A percentile compares a stretch with the other conserved stretches of the same genome.
These are phyloP conservation scores for Notarius quadriscutis DNA, from an alignment of 2,113 vertebrate genomes.

Conservation along the genomic window DNA sequence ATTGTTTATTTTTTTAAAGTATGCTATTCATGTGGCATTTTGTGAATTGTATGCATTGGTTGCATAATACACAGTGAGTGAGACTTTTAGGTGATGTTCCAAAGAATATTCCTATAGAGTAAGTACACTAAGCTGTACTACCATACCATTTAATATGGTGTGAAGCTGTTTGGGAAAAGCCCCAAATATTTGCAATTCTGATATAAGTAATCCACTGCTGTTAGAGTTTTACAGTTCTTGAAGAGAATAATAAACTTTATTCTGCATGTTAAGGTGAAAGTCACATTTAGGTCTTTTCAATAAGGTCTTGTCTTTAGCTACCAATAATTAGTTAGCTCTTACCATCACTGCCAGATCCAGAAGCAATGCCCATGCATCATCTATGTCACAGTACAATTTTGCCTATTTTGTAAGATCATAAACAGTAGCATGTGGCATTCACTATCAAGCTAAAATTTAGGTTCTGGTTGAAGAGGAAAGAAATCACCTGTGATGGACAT, in stretches of 20 bases:
- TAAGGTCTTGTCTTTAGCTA: neutral
- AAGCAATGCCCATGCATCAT: neutral
- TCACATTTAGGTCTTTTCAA: neutral
- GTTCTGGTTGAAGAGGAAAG: neutral
- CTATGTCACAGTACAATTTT: neutral
- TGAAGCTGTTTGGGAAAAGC: neutral
- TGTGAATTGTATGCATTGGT: neutral
- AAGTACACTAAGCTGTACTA: neutral
- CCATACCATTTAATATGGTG: neutral
- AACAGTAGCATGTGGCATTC: neutral
- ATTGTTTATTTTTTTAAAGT: neutral
- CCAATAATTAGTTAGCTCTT: neutral
- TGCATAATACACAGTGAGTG: neutral
- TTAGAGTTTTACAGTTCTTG: neutral
- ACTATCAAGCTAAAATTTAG: neutral
- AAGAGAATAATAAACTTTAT: neutral
- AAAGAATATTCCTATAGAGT: neutral
- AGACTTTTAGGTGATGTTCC: neutral
- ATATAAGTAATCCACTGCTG: neutral
- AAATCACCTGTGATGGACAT: neutral
- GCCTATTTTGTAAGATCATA: neutral
- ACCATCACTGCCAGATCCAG: neutral
- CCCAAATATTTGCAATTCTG: neutral
- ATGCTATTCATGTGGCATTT: neutral
- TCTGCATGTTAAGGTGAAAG: neutral